Percentiles rank a stretch among this genome's conserved stretches.
Evolutionary conservation across 2,797 vertebrate genomes (phyloP).

Genomic region (Betta splendens): DNA sequence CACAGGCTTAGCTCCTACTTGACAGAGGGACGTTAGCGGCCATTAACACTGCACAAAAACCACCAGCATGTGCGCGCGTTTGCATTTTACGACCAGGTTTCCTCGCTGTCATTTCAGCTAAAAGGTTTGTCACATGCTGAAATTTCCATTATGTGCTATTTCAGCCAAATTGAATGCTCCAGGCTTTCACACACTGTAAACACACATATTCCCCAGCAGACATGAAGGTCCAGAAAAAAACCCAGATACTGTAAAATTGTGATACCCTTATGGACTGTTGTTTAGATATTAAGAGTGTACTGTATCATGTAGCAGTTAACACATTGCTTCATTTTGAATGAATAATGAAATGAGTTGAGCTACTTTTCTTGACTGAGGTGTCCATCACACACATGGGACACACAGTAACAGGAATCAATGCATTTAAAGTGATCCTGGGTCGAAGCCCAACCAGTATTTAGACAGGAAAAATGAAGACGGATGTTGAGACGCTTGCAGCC

Average conservation of each 20-base stretch:
- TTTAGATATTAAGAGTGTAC: too few relatives aligned
- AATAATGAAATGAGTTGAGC: too few relatives aligned
- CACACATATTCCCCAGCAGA: constrained; percentile 17
- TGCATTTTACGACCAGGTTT: constrained; percentile 26
- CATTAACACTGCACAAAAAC: constrained; percentile 36
- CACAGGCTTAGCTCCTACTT: constrained; percentile 60
- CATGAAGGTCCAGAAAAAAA: constrained; percentile 10
- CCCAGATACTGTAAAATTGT: constrained; percentile 21
- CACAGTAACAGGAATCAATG: too few relatives aligned
- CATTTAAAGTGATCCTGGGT: too few relatives aligned
- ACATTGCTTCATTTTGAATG: too few relatives aligned
- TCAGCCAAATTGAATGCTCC: constrained; percentile 38
- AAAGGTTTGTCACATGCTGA: constrained; percentile 34
- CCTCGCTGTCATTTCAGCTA: constrained; percentile 27
- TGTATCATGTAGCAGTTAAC: too few relatives aligned
- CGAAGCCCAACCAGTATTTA: constrained; percentile 18
- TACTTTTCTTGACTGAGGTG: too few relatives aligned
- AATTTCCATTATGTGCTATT: constrained; percentile 34
- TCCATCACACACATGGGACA: too few relatives aligned
- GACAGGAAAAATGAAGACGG: constrained; percentile 45
- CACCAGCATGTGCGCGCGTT: not conserved
- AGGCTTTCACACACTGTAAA: constrained; percentile 46
- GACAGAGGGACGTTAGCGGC: constrained; percentile 49
- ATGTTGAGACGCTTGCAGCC: constrained; percentile 37
- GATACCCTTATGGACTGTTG: too few relatives aligned